Base-by-base conservation (phyloP, 2,888 invertebrate species). In the Protodeltote pygarga region DNA sequence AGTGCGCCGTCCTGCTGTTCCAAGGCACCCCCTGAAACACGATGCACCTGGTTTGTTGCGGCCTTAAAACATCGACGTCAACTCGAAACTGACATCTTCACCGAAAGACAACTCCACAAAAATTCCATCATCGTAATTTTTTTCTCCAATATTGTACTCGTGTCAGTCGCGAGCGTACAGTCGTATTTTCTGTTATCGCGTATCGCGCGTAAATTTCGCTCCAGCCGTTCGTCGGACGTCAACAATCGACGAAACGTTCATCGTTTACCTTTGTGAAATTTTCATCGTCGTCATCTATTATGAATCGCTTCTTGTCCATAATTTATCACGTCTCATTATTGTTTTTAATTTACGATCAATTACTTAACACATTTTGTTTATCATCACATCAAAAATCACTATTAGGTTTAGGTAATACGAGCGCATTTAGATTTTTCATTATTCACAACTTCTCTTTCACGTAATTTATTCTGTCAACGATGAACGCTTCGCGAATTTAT, bases 1-100 rank as follows among this genome's bases (percentile, higher is more conserved):
- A 94, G 93, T 90, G 86, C 88, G 92, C 91, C 88, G 95, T 94
- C 95, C 92, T 88, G 95, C 93, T 94, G 92, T 94, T 94, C 87
- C 94, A 94, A 94, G 94, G 94, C 79, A 95, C 95, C 89, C 80
- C 83, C 91, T 91, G 91, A 89, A 92, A 89, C 81, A 89, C 84
- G 83, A 84, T 66, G 84, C 73, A 84, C 76, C 72, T 75, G 39
- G 67, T 68, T 71, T 76, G 75, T 79, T 86, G 85, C 79, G 84
- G 73, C 53, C 66, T 64, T 54, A 67, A 65, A 67, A 62, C 39
- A 69, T 71, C 62, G 66, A 73, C 65, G 64, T 64, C 55, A 62
- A 35, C 62, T 46, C 71, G 60, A 58, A 63, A 72, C 67, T 64
- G 58, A 68, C 73, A 66, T 54, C 38, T 63, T 27, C 51, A 32